Base-by-base conservation (phyloP, 2,888 invertebrate genomes). In the Ectobius pallidus region DNA sequence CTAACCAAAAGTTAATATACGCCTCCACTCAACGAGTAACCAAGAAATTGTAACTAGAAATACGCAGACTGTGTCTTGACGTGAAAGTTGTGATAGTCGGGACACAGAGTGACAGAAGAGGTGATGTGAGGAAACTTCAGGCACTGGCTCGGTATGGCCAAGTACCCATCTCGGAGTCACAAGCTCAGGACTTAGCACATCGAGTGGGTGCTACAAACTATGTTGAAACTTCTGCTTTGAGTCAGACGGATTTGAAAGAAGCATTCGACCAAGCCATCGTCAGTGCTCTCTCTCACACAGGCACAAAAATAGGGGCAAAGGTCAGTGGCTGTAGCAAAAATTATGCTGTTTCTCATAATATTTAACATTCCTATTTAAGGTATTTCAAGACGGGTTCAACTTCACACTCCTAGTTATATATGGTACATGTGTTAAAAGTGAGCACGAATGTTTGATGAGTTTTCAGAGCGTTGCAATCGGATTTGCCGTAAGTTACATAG, bases 231-330 rank as follows among this genome's bases (percentile, higher is more conserved):
- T 96, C 96, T 16, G 94, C 97, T 0, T 89, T 95, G 80, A 96
- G 95, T 67, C 88, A 89, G 84, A 91, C 91, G 81, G 94, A 95
- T 82, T 87, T 97, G 78, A 97, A 97, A 83, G 94, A 96, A 81
- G 96, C 96, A 25, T 96, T 96, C 81, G 96, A 96, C 83, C 89
- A 92, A 78, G 95, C 95, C 79, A 95, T 96, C 79, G 88, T 94
- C 39, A 80, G 82, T 11, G 83, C 83, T 2, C 78, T 86, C 55
- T 34, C 73, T 6, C 20, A 68, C 20, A 34, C 70, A 42, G 67
- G 65, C 11, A 69, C 52, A 42, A 52, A 42, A 46, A 30, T 62
- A 39, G 62, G 30, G 32, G 58, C 27, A 74, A 65, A 44, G 72
- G 69, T 69, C 61, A 63, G 16, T 71, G 71, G 46, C 34, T 71